A percentile compares a stretch with the other conserved stretches of the same genome.
Conservation (phyloP, 2,888 invertebrate genomes). For the Pecten maximus region DNA sequence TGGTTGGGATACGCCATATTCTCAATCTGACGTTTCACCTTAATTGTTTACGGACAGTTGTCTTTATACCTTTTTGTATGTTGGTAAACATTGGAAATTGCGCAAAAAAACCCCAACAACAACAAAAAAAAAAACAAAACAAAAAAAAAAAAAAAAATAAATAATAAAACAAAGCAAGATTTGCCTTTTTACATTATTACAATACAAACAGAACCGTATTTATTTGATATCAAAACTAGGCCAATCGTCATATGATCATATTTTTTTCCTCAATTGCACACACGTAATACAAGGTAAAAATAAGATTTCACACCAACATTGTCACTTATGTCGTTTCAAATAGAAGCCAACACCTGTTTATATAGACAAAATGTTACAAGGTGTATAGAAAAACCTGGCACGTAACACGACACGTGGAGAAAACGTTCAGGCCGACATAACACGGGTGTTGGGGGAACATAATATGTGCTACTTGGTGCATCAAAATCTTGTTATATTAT, state of each 20-base stretch:
- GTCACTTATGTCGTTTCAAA: background rate
- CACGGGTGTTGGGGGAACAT: background rate
- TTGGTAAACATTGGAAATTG: too few relatives aligned
- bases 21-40: too few relatives aligned
- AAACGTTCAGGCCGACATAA: background rate
- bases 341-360: background rate
- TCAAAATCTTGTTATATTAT: background rate
- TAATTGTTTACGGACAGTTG: too few relatives aligned
- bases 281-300: background rate
- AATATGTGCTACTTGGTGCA: conserved; percentile 10
- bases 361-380: background rate
- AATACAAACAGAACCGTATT: too few relatives aligned
- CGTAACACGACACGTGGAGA: background rate
- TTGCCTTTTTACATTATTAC: too few relatives aligned
- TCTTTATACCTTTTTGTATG: too few relatives aligned
- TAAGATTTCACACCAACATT: background rate
- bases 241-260: background rate
- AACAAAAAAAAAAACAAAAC: too few relatives aligned
- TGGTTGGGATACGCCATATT: too few relatives aligned
- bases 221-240: too few relatives aligned
- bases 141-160: too few relatives aligned
- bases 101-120: too few relatives aligned
- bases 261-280: background rate
- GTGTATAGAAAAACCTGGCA: background rate
- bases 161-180: too few relatives aligned